These are phyloP conservation scores for Drosophila takahashii DNA, from an alignment of 1,140 invertebrate genomes.

Conservation along the genomic window DNA sequence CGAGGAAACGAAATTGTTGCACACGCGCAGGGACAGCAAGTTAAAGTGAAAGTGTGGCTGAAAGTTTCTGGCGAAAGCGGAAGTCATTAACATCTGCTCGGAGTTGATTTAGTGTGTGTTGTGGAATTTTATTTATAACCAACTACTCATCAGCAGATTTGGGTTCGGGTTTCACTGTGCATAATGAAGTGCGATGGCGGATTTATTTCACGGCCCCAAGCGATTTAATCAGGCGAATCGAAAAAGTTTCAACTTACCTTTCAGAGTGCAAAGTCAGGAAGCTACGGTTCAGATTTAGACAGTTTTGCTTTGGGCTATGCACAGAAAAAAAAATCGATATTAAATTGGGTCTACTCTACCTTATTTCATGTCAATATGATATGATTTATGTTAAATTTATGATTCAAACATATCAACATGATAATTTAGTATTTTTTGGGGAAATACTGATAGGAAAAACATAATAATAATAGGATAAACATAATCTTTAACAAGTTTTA, in stretches of 20 bases:
- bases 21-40: slow-evolving; percentile 42
- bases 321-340: no score
- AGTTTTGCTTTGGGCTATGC: neutral
- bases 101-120: slow-evolving; percentile 23
- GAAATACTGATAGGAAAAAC: no score
- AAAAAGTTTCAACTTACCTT: slow-evolving; percentile 9
- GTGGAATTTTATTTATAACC: slow-evolving; percentile 36
- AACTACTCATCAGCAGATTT: slow-evolving; percentile 28
- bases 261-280: slow-evolving; percentile 16
- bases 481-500: no score
- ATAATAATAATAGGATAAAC: no score
- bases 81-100: slow-evolving; percentile 69
- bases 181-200: slow-evolving; percentile 29
- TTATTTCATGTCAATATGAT: no score
- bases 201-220: slow-evolving; percentile 13
- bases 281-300: neutral
- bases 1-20: slow-evolving; percentile 58
- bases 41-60: slow-evolving; percentile 55
- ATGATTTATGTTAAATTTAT: no score
- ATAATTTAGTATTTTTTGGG: no score
- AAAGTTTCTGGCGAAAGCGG: slow-evolving; percentile 54
- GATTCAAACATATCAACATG: no score
- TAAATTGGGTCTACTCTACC: no score
- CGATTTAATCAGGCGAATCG: slow-evolving; percentile 13
- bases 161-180: neutral